Evolutionary conservation across 30 jellyfish, hydroid and myxozoan species (phyloP).

Genomic region (Turritopsis rubra): DNA sequence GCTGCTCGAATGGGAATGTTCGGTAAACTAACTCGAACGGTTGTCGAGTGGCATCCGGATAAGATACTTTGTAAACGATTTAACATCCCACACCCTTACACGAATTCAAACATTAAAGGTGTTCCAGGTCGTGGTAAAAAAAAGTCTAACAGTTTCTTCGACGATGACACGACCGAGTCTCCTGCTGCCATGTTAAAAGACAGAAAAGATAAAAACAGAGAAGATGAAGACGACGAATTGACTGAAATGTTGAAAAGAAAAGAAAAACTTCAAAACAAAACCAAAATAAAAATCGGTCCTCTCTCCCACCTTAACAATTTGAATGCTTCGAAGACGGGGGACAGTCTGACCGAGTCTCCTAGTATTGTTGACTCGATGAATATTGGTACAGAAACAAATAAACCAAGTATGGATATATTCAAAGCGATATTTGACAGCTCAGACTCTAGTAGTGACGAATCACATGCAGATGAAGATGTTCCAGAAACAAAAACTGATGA

Average conservation of each 20-base stretch:
- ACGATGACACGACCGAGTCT: background rate
- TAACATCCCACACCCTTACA: conserved; percentile 71
- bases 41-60: conserved; percentile 80
- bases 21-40: conserved; percentile 71
- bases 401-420: conserved; percentile 77
- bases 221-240: background rate
- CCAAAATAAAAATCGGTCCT: conserved; percentile 49
- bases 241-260: background rate
- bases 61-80: conserved; percentile 65
- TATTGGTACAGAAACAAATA: background rate
- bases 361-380: background rate
- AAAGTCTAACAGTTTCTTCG: conserved; percentile 12
- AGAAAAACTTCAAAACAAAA: background rate
- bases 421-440: conserved; percentile 82
- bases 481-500: background rate
- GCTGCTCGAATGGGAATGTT: conserved; percentile 78
- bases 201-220: background rate
- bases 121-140: conserved; percentile 30
- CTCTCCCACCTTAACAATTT: conserved; percentile 50
- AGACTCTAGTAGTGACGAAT: conserved; percentile 8
- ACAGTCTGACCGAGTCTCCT: background rate
- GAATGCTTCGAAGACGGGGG: background rate
- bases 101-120: conserved; percentile 59
- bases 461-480: background rate
- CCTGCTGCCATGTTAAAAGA: background rate